Evolutionary conservation across 2,113 vertebrate genomes (phyloP).

Genomic region (Corythornis madagascariensis): DNA sequence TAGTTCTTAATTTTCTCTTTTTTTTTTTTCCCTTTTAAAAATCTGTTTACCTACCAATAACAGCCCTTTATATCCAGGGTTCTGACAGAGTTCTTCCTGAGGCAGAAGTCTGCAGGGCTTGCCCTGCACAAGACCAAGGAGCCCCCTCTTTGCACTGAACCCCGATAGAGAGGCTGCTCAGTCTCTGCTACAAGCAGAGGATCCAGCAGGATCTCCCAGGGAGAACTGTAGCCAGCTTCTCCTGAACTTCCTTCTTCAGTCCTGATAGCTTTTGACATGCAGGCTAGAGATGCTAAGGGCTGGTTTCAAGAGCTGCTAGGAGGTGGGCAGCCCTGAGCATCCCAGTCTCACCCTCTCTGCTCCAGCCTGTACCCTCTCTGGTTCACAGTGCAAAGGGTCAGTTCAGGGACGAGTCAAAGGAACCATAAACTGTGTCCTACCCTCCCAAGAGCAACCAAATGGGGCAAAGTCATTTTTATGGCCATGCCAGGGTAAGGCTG

Average conservation of each 20-base stretch:
- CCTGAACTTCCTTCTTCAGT: not conserved
- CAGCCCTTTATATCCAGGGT: not conserved
- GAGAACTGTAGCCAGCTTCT: not conserved
- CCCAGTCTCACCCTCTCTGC: too few relatives aligned
- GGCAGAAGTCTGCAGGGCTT: not conserved
- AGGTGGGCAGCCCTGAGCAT: too few relatives aligned
- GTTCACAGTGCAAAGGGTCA: too few relatives aligned
- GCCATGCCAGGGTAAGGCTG: not conserved
- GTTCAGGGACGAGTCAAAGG: too few relatives aligned
- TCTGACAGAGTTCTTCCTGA: not conserved
- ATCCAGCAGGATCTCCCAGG: not conserved
- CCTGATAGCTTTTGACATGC: not conserved
- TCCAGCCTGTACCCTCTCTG: rapidly evolving
- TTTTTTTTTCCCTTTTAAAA: not conserved
- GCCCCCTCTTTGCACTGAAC: not conserved
- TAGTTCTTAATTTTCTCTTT: not conserved
- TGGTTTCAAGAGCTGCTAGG: not conserved
- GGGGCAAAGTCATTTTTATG: not conserved
- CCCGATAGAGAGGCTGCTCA: not conserved
- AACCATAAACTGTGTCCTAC: not conserved
- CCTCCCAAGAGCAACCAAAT: not conserved
- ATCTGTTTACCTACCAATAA: not conserved
- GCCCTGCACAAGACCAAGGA: not conserved
- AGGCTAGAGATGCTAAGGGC: not conserved
- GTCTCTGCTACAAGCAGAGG: rapidly evolving